These are phyloP conservation scores for Odobenus rosmarus DNA, from an alignment of 2,113 vertebrate genomes.

Conservation along the genomic window DNA sequence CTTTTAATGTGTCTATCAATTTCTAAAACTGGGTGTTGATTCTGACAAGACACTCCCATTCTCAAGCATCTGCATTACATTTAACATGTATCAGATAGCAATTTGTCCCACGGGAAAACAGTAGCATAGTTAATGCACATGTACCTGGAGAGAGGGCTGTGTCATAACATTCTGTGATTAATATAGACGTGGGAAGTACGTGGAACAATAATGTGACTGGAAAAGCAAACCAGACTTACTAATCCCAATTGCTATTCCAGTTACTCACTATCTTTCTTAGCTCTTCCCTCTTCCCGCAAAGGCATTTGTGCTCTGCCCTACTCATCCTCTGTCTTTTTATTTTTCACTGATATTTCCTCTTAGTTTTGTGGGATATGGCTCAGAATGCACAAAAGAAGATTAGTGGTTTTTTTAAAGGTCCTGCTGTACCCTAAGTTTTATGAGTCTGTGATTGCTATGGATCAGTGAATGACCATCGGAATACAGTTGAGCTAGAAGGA, in stretches of 20 bases:
- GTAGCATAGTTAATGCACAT: not conserved
- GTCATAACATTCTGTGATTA: not conserved
- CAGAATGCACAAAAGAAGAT: slow-evolving; percentile 32
- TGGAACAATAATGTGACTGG: not conserved
- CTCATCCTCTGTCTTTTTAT: not conserved
- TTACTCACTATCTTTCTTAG: not conserved
- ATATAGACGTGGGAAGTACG: not conserved
- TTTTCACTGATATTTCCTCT: not conserved
- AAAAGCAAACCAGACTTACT: not conserved
- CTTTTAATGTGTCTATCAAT: not conserved
- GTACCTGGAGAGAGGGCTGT: not conserved
- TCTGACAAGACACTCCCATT: not conserved
- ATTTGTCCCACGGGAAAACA: not conserved
- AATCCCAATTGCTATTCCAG: not conserved
- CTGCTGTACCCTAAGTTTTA: not conserved
- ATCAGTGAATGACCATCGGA: slow-evolving; percentile 3
- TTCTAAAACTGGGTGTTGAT: not conserved
- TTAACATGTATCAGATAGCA: not conserved
- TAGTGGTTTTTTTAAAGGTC: not conserved
- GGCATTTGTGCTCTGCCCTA: not conserved
- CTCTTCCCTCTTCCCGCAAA: not conserved
- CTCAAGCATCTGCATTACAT: not conserved
- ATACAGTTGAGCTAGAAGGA: not conserved
- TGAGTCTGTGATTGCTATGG: not conserved
- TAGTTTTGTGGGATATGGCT: not conserved